Conservation (phyloP, 2,888 invertebrate species). For the Dicyrtoma fusca region DNA sequence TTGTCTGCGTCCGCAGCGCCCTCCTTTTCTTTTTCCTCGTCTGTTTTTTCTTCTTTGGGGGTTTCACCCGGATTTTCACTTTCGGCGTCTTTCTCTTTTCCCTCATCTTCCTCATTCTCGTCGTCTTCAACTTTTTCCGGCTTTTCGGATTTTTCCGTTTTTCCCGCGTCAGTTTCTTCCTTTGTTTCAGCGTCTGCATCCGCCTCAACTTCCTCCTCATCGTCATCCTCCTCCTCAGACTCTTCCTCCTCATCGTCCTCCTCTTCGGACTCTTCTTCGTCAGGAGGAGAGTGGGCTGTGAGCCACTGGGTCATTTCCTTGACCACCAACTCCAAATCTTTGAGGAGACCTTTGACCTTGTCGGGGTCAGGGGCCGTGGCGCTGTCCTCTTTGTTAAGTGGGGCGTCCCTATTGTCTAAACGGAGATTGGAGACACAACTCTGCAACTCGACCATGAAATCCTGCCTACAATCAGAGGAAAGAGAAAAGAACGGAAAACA, state of each 20-base stretch:
- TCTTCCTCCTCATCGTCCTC: conserved; percentile 32
- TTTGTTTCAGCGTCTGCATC: conserved; percentile 31
- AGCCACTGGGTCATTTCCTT: conserved; percentile 51
- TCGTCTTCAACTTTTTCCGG: conserved; percentile 22
- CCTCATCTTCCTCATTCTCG: conserved; percentile 16
- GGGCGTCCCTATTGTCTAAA: conserved; percentile 27
- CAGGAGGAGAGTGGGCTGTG: conserved; percentile 1
- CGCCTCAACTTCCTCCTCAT: conserved; percentile 18
- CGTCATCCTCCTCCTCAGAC: conserved; percentile 29
- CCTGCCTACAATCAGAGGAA: conserved; percentile 50
- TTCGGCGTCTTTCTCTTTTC: conserved; percentile 12
- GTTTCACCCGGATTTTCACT: conserved; percentile 7
- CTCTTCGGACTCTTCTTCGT: conserved; percentile 30
- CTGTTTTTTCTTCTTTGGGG: conserved; percentile 38
- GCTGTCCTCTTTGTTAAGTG: conserved; percentile 15
- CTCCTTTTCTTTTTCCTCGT: conserved; percentile 25
- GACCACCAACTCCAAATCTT: conserved; percentile 43
- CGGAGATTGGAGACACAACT: conserved; percentile 53
- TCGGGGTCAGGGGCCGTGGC: conserved; percentile 30
- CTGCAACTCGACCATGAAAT: conserved; percentile 56
- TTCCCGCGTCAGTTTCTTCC: conserved; percentile 12
- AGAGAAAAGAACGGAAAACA: conserved; percentile 11
- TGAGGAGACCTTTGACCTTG: conserved; percentile 38
- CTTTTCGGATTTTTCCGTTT: conserved; percentile 25
- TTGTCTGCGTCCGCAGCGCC: conserved; percentile 5